Percentiles rank a stretch among this genome's conserved stretches.
phyloP scores from a whole-genome alignment of 1,140 invertebrate genomes.

The Cydia pomonella region DNA sequence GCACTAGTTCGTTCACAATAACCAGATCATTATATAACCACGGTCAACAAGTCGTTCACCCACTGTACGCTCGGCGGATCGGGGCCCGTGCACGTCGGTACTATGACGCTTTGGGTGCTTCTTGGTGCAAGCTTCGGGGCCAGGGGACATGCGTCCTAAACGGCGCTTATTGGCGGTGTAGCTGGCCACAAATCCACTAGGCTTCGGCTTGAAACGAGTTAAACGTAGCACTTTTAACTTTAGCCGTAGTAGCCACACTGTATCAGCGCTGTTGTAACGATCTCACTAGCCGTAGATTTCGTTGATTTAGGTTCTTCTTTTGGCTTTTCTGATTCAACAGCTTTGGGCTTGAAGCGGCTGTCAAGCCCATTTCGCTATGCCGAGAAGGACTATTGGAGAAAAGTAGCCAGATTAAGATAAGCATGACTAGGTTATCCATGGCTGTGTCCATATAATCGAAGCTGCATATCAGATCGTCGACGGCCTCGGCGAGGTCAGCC shows the following conservation, averaged over 20 bases:
- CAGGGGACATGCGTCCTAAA: constrained; percentile 87
- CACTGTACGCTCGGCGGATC: constrained; percentile 87
- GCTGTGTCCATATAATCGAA: constrained; percentile 90
- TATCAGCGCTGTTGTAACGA: constrained; percentile 64
- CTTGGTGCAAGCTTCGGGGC: constrained; percentile 81
- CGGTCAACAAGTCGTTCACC: constrained; percentile 92
- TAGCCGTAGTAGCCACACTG: constrained; percentile 67
- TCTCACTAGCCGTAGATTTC: constrained; percentile 69
- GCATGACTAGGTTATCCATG: constrained; percentile 95
- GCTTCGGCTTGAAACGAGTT: constrained; percentile 57
- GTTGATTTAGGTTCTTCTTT: constrained; percentile 65
- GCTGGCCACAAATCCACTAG: constrained; percentile 82
- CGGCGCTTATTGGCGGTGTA: constrained; percentile 87
- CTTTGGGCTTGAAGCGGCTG: constrained; percentile 81
- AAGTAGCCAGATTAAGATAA: constrained; percentile 93
- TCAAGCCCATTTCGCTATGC: constrained; percentile 91
- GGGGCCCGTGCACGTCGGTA: constrained; percentile 80
- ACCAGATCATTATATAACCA: constrained; percentile 94
- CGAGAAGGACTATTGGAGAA: constrained; percentile 90
- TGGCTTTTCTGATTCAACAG: constrained; percentile 63
- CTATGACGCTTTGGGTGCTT: constrained; percentile 79
- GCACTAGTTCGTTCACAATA: constrained; percentile 90
- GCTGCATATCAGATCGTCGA: constrained; percentile 96
- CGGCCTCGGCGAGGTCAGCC: constrained; percentile 94
- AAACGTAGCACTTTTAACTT: constrained; percentile 64